A percentile compares a stretch with the other conserved stretches of the same genome.
phyloP scores from a whole-genome alignment of 2,888 invertebrate genomes.

The Harpagoxenus sublaevis region DNA sequence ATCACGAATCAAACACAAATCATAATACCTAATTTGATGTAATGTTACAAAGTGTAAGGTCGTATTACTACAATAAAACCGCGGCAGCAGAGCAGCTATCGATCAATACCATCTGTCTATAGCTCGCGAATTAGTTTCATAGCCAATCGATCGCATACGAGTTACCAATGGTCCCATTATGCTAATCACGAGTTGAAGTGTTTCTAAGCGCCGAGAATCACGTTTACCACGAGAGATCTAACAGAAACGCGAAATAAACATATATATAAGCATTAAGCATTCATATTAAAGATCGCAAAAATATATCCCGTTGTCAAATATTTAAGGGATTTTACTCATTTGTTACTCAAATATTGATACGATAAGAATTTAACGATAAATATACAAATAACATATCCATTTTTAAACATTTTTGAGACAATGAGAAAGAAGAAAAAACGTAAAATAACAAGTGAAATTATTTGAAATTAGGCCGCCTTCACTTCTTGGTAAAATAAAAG shows the following conservation, averaged over 20 bases:
- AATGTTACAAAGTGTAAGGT: slow-evolving; percentile 23
- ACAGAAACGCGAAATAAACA: background rate
- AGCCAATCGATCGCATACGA: slow-evolving; percentile 72
- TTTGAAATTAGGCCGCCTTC: background rate
- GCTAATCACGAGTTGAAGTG: slow-evolving; percentile 46
- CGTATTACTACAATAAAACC: slow-evolving; percentile 49
- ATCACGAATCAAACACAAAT: background rate
- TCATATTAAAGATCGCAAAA: background rate
- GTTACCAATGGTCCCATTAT: slow-evolving; percentile 66
- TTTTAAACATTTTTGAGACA: background rate
- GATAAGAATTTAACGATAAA: background rate
- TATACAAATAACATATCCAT: background rate
- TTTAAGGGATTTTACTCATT: background rate
- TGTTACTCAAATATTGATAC: background rate
- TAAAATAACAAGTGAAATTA: background rate
- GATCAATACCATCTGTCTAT: slow-evolving; percentile 74
- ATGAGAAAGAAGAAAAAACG: background rate
- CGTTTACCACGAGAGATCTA: background rate
- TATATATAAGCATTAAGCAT: background rate
- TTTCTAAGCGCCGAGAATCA: slow-evolving; percentile 21
- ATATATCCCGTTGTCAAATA: background rate
- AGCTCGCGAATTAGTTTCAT: slow-evolving; percentile 76
- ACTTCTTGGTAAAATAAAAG: background rate
- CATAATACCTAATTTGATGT: slow-evolving; percentile 57
- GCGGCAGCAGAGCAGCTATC: slow-evolving; percentile 68